A percentile compares a stretch with the other conserved stretches of the same genome.
Conservation (phyloP, 2,797 vertebrate genomes). For the Malurus splendens region DNA sequence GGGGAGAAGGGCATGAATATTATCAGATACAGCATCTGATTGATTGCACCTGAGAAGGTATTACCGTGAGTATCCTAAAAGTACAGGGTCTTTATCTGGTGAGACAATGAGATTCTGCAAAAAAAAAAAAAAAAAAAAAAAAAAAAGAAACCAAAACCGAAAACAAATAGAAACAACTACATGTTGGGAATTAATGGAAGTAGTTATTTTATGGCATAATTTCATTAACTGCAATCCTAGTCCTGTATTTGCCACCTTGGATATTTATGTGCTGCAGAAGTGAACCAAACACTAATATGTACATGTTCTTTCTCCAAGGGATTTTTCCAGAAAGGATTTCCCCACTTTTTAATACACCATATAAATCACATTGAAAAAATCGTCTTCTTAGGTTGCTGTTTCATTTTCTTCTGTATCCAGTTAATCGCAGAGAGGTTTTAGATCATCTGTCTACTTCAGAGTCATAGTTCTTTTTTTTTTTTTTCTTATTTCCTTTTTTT, state of each 20-base stretch:
- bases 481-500: not conserved
- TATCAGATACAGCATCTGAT: not conserved
- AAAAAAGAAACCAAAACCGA: too few relatives aligned
- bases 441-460: not conserved
- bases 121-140: not conserved
- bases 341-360: not conserved
- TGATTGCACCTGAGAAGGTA: not conserved
- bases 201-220: constrained; percentile 39
- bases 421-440: not conserved
- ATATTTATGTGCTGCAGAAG: constrained; percentile 35
- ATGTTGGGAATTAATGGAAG: constrained; percentile 29
- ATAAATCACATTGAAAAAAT: not conserved
- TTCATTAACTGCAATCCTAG: constrained; percentile 12
- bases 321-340: not conserved
- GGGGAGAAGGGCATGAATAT: not conserved
- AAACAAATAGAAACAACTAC: not conserved
- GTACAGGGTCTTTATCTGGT: not conserved
- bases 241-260: constrained; percentile 4
- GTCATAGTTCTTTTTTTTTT: not conserved
- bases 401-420: constrained; percentile 22
- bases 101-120: constrained; percentile 11
- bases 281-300: not conserved
- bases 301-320: not conserved
- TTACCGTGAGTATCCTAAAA: not conserved
- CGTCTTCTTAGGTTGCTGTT: not conserved